phyloP scores from a whole-genome alignment of 1,140 invertebrate genomes.

The Lineus longissimus region DNA sequence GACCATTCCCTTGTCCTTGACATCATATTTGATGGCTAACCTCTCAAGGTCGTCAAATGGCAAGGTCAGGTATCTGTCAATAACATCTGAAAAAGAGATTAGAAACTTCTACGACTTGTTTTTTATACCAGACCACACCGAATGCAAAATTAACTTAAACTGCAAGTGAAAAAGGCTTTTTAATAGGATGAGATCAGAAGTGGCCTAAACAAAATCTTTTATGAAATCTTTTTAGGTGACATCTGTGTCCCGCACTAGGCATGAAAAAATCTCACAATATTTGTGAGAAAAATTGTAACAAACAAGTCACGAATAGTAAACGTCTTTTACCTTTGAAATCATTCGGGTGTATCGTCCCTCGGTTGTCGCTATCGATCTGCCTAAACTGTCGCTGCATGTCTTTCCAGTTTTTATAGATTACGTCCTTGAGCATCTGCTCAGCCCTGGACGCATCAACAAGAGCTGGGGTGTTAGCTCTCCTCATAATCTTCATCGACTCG shows the following conservation, averaged over 20 bases:
- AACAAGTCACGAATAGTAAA: conserved; percentile 1
- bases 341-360: conserved; percentile 32
- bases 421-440: conserved; percentile 34
- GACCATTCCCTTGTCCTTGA: conserved; percentile 45
- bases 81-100: conserved; percentile 32
- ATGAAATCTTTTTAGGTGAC: no score
- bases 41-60: conserved; percentile 36
- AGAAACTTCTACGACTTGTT: no score
- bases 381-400: conserved; percentile 42
- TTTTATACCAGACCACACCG: no score
- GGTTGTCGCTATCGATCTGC: conserved; percentile 33
- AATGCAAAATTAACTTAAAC: no score
- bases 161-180: no score
- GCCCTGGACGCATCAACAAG: conserved; percentile 42
- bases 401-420: conserved; percentile 40
- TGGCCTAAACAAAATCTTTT: no score
- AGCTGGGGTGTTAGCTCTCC: conserved; percentile 20
- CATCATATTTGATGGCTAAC: conserved; percentile 45
- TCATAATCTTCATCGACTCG: background rate
- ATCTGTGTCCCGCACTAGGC: no score
- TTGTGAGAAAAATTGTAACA: no score
- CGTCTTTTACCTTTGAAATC: conserved; percentile 32
- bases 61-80: conserved; percentile 30
- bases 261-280: no score
- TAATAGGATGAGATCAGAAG: no score